Conservation (phyloP, 37 sponge, comb jelly and placozoan genomes). For the Cladorhizidae sp. region DNA sequence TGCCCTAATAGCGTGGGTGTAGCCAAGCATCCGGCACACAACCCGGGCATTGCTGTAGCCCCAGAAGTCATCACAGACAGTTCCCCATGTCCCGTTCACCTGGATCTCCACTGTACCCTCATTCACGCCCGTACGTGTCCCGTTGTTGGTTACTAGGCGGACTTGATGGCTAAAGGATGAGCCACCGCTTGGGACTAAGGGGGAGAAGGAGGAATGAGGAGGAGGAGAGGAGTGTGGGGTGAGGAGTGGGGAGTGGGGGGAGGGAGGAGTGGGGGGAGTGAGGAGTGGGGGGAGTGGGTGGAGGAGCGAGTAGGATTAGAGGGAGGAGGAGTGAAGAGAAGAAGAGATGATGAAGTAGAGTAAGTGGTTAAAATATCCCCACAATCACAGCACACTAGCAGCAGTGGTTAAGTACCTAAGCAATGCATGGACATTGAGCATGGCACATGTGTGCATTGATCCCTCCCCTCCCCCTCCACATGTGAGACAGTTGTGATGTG, state of each 20-base stretch:
- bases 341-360: too few species aligned
- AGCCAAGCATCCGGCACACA: conserved; percentile 53
- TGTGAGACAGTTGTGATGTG: too few species aligned
- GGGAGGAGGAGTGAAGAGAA: too few species aligned
- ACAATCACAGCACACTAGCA: too few species aligned
- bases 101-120: conserved; percentile 48
- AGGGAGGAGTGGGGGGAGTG: too few species aligned
- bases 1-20: conserved; percentile 1
- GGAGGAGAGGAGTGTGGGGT: background rate
- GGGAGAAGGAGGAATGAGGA: background rate
- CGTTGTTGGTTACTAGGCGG: conserved; percentile 5
- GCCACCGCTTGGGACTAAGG: background rate
- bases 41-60: conserved; percentile 33
- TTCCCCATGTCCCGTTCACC: background rate
- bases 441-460: background rate
- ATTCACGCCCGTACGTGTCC: background rate
- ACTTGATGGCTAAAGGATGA: background rate
- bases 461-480: background rate
- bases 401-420: too few species aligned
- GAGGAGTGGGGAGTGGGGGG: background rate
- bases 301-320: too few species aligned
- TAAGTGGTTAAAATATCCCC: too few species aligned
- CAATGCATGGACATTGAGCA: too few species aligned
- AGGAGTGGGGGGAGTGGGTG: too few species aligned
- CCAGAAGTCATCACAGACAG: conserved; percentile 15